Conservation (phyloP, 2,797 vertebrate species). For the Mycteria americana region DNA sequence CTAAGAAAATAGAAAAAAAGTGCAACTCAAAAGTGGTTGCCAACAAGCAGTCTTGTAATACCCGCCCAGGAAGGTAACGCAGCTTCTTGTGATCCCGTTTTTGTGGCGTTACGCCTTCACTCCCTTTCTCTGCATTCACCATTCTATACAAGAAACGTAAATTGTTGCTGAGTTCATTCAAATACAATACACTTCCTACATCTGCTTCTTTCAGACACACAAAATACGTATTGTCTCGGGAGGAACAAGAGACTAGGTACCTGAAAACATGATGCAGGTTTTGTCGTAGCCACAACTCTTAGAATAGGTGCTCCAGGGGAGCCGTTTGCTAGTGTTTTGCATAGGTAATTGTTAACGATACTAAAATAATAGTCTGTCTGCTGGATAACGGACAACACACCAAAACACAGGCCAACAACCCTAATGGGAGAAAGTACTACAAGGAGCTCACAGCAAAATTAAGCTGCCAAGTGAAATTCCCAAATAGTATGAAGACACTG, state of each 20-base stretch:
- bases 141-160: neutral
- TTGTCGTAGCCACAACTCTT: neutral
- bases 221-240: neutral
- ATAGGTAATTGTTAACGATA: neutral
- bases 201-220: neutral
- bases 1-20: neutral
- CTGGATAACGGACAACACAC: neutral
- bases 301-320: neutral
- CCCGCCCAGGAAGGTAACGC: neutral
- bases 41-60: neutral
- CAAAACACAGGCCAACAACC: neutral
- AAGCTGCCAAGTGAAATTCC: neutral
- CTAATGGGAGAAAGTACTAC: neutral
- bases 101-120: neutral
- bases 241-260: neutral
- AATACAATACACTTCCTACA: neutral
- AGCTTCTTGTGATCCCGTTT: neutral
- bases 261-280: rapidly evolving
- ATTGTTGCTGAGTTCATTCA: neutral
- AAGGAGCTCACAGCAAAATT: neutral
- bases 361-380: neutral
- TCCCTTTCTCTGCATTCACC: neutral
- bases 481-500: neutral
- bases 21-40: neutral
- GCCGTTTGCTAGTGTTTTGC: neutral